Percentiles rank a stretch among this genome's conserved stretches.
phyloP scores from a whole-genome alignment of 2,113 vertebrate species.

The Vimba vimba region DNA sequence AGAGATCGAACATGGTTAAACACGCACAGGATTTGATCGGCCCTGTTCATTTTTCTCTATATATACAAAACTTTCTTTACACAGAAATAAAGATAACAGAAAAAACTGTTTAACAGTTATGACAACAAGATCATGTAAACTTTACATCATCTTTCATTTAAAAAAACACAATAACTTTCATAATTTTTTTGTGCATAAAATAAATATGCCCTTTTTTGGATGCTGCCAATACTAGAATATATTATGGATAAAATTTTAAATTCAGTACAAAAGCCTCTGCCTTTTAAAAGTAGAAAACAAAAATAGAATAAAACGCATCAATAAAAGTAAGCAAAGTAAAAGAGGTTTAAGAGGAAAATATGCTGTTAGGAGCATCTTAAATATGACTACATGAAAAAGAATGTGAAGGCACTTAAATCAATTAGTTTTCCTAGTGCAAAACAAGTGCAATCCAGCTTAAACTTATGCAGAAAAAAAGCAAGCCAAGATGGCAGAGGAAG shows the following conservation, averaged over 20 bases:
- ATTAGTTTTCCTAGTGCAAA: slow-evolving; percentile 55
- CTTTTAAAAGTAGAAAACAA: slow-evolving; percentile 43
- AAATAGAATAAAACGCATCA: slow-evolving; percentile 48
- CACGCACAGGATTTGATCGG: slow-evolving; percentile 43
- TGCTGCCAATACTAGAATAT: slow-evolving; percentile 72
- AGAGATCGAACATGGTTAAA: slow-evolving; percentile 1
- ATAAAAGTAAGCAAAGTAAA: slow-evolving; percentile 35
- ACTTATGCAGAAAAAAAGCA: slow-evolving; percentile 36
- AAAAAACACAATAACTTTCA: slow-evolving; percentile 35
- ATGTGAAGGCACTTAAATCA: slow-evolving; percentile 64
- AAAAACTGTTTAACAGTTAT: slow-evolving; percentile 69
- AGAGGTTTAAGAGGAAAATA: slow-evolving; percentile 24
- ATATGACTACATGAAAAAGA: slow-evolving; percentile 49
- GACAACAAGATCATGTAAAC: slow-evolving; percentile 67
- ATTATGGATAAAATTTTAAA: slow-evolving; percentile 71
- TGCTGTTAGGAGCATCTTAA: slow-evolving; percentile 42
- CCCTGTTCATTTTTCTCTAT: slow-evolving; percentile 48
- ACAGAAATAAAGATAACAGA: slow-evolving; percentile 66
- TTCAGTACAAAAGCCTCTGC: slow-evolving; percentile 73
- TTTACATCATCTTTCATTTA: slow-evolving; percentile 67
- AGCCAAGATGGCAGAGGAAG: slow-evolving; percentile 35
- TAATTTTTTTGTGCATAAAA: slow-evolving; percentile 74
- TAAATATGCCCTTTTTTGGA: slow-evolving; percentile 78
- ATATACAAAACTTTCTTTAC: slow-evolving; percentile 67
- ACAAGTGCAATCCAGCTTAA: slow-evolving; percentile 59